Evolutionary conservation across 2,113 vertebrate genomes (phyloP), one percentile per base, ranked within the genome.

Genomic region (Corythoichthys intestinalis): DNA sequence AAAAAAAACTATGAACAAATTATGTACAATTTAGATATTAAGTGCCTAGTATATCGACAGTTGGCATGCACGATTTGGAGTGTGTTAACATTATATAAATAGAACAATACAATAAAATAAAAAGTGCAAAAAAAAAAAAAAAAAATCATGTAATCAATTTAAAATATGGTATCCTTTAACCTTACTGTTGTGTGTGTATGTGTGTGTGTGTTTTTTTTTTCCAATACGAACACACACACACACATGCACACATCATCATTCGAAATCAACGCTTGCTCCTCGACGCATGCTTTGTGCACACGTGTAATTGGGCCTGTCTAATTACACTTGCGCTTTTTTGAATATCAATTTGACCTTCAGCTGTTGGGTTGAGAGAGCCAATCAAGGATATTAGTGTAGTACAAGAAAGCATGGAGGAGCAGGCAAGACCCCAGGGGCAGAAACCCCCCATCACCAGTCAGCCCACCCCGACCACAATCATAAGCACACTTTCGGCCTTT

Each of bases 291-390:
- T 88, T 90, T 88, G 83, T 37, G 85, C 89, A 88, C 87, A 91
- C 90, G 84, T 89, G 85, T 89, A 92, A 93, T 90, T 91, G 83
- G 81, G 86, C 89, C 87, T 80, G 75, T 93, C 92, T 94, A 92
- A 92, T 93, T 94, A 94, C 90, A 92, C 89, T 90, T 91, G 87
- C 90, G 86, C 69, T 85, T 63, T 63, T 63, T 91, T 92, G 94
- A 92, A 94, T 92, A 94, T 93, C 86, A 94, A 91, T 95, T 95
- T 95, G 92, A 94, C 93, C 93, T 96, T 93, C 93, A 94, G 91
- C 91, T 91, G 91, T 92, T 94, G 90, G 92, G 88, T 91, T 90
- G 90, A 94, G 88, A 90, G 91, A 91, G 92, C 93, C 93, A 95
- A 93, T 93, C 92, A 94, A 86, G 91, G 87, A 92, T 94, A 93